Evolutionary conservation across 2,888 invertebrate species (phyloP).

Genomic region (Bimastos eiseni): DNA sequence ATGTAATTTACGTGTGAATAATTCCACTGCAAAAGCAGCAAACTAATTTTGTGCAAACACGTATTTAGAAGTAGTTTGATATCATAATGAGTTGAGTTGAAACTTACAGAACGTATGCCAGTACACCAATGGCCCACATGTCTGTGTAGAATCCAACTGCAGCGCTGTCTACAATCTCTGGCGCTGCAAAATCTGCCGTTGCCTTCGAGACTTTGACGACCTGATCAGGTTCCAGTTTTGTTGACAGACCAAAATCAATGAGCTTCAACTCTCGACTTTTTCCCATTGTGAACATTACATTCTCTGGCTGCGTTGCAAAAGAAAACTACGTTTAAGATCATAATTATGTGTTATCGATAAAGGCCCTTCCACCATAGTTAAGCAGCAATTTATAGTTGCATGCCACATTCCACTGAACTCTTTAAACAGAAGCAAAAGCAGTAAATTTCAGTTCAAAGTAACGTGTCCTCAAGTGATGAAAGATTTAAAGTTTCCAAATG

Average conservation of each 20-base stretch:
- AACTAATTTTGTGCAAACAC: not conserved
- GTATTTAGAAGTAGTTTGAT: not conserved
- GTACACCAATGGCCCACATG: conserved; percentile 99
- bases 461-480: not conserved
- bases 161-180: conserved; percentile 96
- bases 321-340: not conserved
- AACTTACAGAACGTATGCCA: conserved; percentile 93
- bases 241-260: conserved; percentile 97
- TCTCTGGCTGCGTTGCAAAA: conserved; percentile 83
- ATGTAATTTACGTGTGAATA: too few species aligned
- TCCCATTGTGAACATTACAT: conserved; percentile 98
- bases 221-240: conserved; percentile 95
- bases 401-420: not conserved
- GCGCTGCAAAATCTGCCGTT: conserved; percentile 98
- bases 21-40: not conserved
- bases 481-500: not conserved
- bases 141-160: conserved; percentile 99
- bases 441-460: not conserved
- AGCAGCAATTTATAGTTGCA: not conserved
- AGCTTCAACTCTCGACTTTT: conserved; percentile 93
- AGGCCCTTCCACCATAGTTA: not conserved
- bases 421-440: not conserved
- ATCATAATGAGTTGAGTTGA: not conserved
- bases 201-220: conserved; percentile 98
- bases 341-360: not conserved